Conservation (phyloP, 2,797 vertebrate species). For the Pseudopleuronectes americanus region DNA sequence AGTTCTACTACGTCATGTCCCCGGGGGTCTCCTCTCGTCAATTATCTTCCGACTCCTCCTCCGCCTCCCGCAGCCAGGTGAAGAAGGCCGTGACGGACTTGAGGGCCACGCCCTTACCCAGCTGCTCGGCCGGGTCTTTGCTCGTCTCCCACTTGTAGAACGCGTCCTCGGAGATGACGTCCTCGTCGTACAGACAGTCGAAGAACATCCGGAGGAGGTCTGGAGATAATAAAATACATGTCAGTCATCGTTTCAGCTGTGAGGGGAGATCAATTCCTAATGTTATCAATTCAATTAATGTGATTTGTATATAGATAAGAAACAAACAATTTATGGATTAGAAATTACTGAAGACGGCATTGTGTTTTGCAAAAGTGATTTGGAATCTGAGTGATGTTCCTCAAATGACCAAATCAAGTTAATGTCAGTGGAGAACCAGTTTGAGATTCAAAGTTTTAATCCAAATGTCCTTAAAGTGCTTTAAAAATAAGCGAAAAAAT, state of each 20-base stretch:
- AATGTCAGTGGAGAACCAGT: too few species aligned
- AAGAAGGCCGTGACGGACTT: constrained; percentile 97
- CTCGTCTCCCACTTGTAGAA: constrained; percentile 98
- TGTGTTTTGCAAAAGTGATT: too few species aligned
- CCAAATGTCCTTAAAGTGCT: too few species aligned
- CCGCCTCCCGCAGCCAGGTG: constrained; percentile 96
- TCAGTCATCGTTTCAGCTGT: too few species aligned
- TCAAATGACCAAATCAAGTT: too few species aligned
- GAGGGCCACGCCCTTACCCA: constrained; percentile 93
- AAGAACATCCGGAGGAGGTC: constrained; percentile 98
- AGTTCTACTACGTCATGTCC: constrained; percentile 78
- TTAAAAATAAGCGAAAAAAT: too few species aligned
- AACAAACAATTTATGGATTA: too few species aligned
- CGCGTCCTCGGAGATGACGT: constrained; percentile 97
- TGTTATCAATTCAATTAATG: too few species aligned
- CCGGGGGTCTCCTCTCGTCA: constrained; percentile 86
- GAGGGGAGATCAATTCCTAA: not conserved
- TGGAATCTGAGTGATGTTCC: too few species aligned
- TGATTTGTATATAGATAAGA: too few species aligned
- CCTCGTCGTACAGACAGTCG: constrained; percentile 97
- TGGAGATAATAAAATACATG: constrained; percentile 64
- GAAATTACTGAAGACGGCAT: too few species aligned
- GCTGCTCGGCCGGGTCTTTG: constrained; percentile 95
- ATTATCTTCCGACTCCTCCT: constrained; percentile 98
- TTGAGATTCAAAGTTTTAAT: too few species aligned